phyloP scores from a whole-genome alignment of 2,797 vertebrate genomes.

The Leptodactylus fallax region DNA sequence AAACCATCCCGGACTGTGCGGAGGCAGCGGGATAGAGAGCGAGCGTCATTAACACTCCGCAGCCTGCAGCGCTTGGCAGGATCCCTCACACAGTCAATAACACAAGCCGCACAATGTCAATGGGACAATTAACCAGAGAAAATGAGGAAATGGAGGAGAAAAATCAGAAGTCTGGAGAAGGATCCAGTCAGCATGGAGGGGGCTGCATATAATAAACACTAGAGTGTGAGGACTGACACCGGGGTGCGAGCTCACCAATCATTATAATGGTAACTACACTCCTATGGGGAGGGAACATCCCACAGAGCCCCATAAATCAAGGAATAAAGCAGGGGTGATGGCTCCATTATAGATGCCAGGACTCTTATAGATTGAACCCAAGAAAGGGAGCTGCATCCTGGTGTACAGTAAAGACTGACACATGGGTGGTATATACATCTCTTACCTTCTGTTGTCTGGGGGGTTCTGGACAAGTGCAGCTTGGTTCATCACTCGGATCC shows the following conservation, averaged over 20 bases:
- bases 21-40: background rate
- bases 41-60: background rate
- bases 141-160: background rate
- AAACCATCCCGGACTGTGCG: background rate
- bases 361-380: no score
- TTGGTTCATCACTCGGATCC: slow-evolving; percentile 98
- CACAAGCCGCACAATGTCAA: slow-evolving; percentile 2
- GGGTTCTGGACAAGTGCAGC: slow-evolving; percentile 94
- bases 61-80: background rate
- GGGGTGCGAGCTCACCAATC: background rate
- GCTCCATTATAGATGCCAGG: no score
- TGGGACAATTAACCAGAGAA: background rate
- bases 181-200: background rate
- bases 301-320: background rate
- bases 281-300: no score
- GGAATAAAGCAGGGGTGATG: background rate
- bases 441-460: slow-evolving; percentile 87
- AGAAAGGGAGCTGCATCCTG: no score
- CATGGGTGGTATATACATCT: slow-evolving; percentile 17
- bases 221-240: background rate
- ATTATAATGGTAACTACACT: background rate
- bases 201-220: background rate
- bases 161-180: background rate
- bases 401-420: background rate
- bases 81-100: background rate